phyloP scores from a whole-genome alignment of 2,797 vertebrate genomes.

The Cheracebus regulus region DNA sequence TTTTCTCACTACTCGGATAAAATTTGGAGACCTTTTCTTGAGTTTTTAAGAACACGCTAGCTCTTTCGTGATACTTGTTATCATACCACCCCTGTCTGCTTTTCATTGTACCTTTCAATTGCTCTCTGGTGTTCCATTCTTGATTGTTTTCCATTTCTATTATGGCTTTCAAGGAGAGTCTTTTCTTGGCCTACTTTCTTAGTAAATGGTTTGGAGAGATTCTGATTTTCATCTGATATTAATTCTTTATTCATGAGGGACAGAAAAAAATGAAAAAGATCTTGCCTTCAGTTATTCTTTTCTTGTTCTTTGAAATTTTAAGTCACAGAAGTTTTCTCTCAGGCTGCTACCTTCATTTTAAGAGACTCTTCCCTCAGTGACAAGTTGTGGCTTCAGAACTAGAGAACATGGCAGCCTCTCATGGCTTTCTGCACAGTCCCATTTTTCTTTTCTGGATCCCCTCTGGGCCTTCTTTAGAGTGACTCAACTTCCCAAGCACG shows the following conservation, averaged over 20 bases:
- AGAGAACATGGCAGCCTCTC: not conserved
- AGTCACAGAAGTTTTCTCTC: conserved; percentile 28
- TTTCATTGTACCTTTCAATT: conserved; percentile 57
- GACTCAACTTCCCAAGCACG: not conserved
- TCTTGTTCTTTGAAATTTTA: conserved; percentile 41
- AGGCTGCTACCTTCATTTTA: conserved; percentile 38
- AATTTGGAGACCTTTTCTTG: not conserved
- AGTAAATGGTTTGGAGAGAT: conserved; percentile 54
- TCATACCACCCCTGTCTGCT: not conserved
- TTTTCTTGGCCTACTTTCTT: conserved; percentile 57
- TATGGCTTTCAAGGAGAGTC: conserved; percentile 42
- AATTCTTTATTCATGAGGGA: conserved; percentile 50
- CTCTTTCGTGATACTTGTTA: not conserved
- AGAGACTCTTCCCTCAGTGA: conserved; percentile 19
- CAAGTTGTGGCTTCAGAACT: conserved; percentile 25
- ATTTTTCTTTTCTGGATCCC: not conserved
- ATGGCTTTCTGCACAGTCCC: not conserved
- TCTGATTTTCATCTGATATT: conserved; percentile 62
- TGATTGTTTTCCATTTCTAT: conserved; percentile 57
- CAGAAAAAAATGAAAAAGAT: not conserved
- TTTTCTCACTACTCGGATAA: conserved; percentile 6
- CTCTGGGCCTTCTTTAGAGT: not conserved
- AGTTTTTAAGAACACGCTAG: conserved; percentile 25
- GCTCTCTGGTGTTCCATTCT: conserved; percentile 46
- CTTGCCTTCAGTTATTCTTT: conserved; percentile 41